Evolutionary conservation across 2,113 vertebrate species (phyloP).

Genomic region (Periophthalmodon schlosseri): DNA sequence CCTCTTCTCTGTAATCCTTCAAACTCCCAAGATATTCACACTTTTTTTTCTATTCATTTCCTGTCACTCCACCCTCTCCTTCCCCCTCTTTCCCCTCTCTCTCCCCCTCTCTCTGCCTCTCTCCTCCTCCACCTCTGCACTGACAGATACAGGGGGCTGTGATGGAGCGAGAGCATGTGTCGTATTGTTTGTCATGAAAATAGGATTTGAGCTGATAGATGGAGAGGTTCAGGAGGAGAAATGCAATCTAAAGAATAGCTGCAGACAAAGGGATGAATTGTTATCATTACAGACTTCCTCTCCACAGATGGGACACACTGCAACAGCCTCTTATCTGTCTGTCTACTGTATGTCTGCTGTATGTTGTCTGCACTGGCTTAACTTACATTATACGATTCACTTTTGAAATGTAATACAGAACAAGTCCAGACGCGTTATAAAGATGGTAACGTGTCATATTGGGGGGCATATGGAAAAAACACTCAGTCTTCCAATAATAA

Average conservation of each 20-base stretch:
- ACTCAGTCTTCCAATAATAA: too few relatives aligned
- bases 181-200: constrained; percentile 74
- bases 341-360: constrained; percentile 3
- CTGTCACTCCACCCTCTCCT: constrained; percentile 41
- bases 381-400: not conserved
- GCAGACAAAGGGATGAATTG: constrained; percentile 63
- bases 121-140: constrained; percentile 6
- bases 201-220: constrained; percentile 71
- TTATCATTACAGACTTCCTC: constrained; percentile 48
- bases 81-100: constrained; percentile 37
- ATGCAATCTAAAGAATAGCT: constrained; percentile 65
- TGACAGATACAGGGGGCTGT: constrained; percentile 59
- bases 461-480: too few relatives aligned
- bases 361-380: not conserved
- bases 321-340: constrained; percentile 23
- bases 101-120: too few relatives aligned
- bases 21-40: constrained; percentile 42
- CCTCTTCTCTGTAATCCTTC: constrained; percentile 41
- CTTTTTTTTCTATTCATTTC: constrained; percentile 45
- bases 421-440: not conserved
- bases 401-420: not conserved
- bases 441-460: too few relatives aligned
- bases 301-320: constrained; percentile 23
- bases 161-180: constrained; percentile 66
- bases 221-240: constrained; percentile 63